Base-by-base conservation (phyloP, 2,888 invertebrate species). In the Aquatica leii region DNA sequence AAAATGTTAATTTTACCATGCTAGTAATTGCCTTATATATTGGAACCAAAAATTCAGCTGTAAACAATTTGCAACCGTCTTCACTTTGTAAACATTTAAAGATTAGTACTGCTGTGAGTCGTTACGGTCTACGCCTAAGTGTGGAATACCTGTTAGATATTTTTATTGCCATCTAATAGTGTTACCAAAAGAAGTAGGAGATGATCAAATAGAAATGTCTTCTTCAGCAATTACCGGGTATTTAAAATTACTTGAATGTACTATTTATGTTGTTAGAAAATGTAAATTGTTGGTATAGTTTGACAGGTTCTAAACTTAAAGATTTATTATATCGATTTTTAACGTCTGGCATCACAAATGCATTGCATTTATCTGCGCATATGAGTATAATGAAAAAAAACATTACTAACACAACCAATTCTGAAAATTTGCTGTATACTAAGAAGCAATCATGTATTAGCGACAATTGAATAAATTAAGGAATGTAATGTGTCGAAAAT, bases 141-240 rank as follows among this genome's bases (percentile, higher is more conserved):
- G 95, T 75, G 90, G 93, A 82, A 94, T 97, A 67, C 95, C 96
- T 0, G 84, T 96, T 35, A 97, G 96, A n/a, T 91, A 91, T 81
- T 97, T 96, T 82, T 97, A 94, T 78, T 97, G 97, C 0, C 95
- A 96, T 80, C 88, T 94, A 40, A 89, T 93, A 1, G 87, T 93
- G 61, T 84, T 95, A 51, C 84, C 84, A 0, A 84, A 84, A 58
- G 84, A 85, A 75, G 78, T 84, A 66, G 82, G 83, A 15, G 76
- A 77, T 1, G 83, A 84, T 53, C 76, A 82, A 3, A 78, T 80
- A 35, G 69, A 77, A 34, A 76, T 72, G 21, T 68, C 76, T 14
- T 70, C 74, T n/a, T 75, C 75, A 21, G 71, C 75, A 5, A 74
- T 74, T 5, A 74, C 77, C 55, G 69, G 75, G 9, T 83, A 84